phyloP scores from a whole-genome alignment of 1,140 invertebrate species.

The Brachionus manjavacas region DNA sequence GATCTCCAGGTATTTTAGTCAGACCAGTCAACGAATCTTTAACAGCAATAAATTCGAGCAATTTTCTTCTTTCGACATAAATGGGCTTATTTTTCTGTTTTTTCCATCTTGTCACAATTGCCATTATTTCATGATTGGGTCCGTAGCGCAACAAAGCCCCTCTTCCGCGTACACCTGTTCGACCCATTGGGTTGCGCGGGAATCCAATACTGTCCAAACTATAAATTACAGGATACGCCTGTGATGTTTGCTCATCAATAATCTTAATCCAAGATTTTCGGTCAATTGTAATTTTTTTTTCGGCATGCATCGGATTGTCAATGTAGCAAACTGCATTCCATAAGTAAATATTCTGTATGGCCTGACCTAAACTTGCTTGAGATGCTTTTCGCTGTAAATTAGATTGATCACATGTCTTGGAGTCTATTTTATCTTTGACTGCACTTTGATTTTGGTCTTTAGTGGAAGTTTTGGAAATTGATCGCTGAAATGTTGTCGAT shows the following conservation, averaged over 20 bases:
- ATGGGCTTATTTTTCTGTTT: constrained; percentile 25
- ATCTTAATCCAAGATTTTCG: constrained; percentile 27
- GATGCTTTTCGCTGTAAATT: background rate
- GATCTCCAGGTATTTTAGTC: constrained; percentile 34
- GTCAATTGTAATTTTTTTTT: constrained; percentile 21
- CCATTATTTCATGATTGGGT: constrained; percentile 58
- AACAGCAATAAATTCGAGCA: constrained; percentile 40
- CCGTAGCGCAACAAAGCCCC: constrained; percentile 58
- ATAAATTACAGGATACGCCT: constrained; percentile 1
- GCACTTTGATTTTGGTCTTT: background rate
- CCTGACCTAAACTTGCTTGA: background rate
- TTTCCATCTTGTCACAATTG: constrained; percentile 56
- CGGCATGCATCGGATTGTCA: constrained; percentile 9
- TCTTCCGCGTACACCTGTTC: constrained; percentile 58
- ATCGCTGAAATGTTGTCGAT: background rate
- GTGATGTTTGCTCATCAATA: constrained; percentile 16
- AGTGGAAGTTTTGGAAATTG: background rate
- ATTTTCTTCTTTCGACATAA: constrained; percentile 27
- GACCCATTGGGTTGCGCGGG: constrained; percentile 55
- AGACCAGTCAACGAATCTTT: constrained; percentile 12
- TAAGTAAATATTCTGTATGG: background rate
- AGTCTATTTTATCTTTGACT: background rate
- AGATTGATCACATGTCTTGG: background rate
- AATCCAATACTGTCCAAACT: constrained; percentile 17
- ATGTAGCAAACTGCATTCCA: background rate